These are phyloP conservation scores for Sinelater perroti DNA, from an alignment of 2,888 invertebrate genomes.

Conservation along the genomic window DNA sequence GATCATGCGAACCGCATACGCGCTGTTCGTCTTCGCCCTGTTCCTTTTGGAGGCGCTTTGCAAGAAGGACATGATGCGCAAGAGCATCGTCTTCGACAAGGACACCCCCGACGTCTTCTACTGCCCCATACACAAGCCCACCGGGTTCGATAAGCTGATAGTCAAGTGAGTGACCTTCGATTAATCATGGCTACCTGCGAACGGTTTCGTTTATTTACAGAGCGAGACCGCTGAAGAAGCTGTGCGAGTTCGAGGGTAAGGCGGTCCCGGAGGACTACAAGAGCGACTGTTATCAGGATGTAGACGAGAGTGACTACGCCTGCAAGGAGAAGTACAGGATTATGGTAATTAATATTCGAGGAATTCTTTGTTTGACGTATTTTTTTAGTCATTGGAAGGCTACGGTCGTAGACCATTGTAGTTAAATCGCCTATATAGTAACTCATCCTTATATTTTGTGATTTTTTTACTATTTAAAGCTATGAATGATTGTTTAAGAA, in stretches of 20 bases:
- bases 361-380: no score
- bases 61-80: constrained; percentile 78
- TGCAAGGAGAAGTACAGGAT: constrained; percentile 83
- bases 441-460: no score
- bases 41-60: constrained; percentile 48
- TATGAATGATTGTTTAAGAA: no score
- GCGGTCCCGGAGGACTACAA: constrained; percentile 76
- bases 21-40: constrained; percentile 23
- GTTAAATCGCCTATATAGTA: no score
- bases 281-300: constrained; percentile 81
- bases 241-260: constrained; percentile 78
- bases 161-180: constrained; percentile 65
- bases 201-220: constrained; percentile 49
- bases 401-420: no score
- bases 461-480: no score
- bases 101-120: constrained; percentile 83
- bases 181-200: not conserved
- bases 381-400: no score
- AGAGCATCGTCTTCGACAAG: constrained; percentile 81
- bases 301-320: constrained; percentile 80
- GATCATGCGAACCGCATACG: constrained; percentile 31
- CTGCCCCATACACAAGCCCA: constrained; percentile 80
- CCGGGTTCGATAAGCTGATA: constrained; percentile 76
- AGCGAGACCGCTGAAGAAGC: constrained; percentile 72
- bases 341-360: constrained; percentile 75